Base-by-base conservation (phyloP, 2,113 vertebrate genomes). In the Tyrannus savana region DNA sequence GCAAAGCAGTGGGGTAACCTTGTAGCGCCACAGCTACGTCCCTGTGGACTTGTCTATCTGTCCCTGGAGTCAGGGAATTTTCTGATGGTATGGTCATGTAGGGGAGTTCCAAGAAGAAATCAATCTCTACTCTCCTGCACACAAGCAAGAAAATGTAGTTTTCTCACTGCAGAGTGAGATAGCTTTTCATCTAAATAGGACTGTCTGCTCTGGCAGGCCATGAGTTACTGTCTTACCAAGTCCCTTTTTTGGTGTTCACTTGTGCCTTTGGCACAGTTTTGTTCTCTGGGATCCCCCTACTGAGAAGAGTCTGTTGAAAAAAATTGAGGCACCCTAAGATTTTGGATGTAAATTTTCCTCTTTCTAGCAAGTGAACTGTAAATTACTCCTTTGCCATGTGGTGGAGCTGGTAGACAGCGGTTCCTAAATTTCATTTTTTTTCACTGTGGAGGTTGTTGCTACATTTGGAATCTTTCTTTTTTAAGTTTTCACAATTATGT, bases 401-500 rank as follows among this genome's bases (percentile, higher is more conserved):
- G 96, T 96, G 97, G 97, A 96, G 97, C 97, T 97, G 93, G 96
- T 93, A 90, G 87, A 97, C 94, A 97, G 86, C 82, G 55, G 41
- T 96, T 97, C 18, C 30, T 62, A 75, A 63, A 78, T 74, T 63
- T 41, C 5, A 3, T 80, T 90, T 93, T 89, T 37, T 89, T 42
- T 86, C 15, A 0, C 50, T 53, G 41, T 64, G 46, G 74, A 74
- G n/a, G 64, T 81, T 81, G 79, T 84, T 89, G 76, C 92, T 96
- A 82, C 87, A 92, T 84, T 94, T 79, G 58, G 83, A 94, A 84
- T 90, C 42, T 82, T 86, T 79, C 62, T 87, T 83, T 94, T 52
- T 86, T 89, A 47, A 91, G 42, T 81, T 93, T 94, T 91, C 84
- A 87, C 68, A 82, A 91, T 79, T 94, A 80, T 96, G 93, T 96